Conservation (phyloP, 2,113 vertebrate species). For the Suncus etruscus region DNA sequence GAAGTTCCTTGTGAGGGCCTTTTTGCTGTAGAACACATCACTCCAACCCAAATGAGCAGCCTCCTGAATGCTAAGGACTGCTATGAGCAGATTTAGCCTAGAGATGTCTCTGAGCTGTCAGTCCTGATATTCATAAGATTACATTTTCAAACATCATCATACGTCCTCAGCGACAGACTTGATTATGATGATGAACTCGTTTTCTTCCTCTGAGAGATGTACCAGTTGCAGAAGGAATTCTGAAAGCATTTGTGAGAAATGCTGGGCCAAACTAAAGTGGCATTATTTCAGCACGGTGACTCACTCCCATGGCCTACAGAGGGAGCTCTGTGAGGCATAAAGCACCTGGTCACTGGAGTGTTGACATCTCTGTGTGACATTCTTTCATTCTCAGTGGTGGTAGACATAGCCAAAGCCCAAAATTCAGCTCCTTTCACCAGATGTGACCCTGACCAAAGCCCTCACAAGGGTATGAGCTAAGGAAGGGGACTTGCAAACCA, state of each 20-base stretch:
- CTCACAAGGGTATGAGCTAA: neutral
- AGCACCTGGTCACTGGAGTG: neutral
- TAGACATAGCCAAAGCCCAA: neutral
- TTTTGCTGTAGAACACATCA: conserved; percentile 71
- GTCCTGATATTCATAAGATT: conserved; percentile 87
- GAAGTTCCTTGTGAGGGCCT: conserved; percentile 77
- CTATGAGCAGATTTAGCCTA: conserved; percentile 86
- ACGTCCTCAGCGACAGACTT: conserved; percentile 85
- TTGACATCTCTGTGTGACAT: neutral
- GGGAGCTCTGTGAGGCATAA: neutral
- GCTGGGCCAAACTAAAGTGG: conserved; percentile 76
- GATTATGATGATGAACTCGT: conserved; percentile 87
- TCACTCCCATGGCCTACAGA: conserved; percentile 14
- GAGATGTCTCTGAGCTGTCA: conserved; percentile 86
- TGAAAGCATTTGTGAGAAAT: conserved; percentile 80
- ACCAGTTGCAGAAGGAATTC: conserved; percentile 85
- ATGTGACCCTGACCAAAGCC: neutral
- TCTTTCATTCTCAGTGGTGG: neutral
- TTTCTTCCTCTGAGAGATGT: conserved; percentile 88
- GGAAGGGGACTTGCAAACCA: neutral
- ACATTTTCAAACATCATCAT: conserved; percentile 88
- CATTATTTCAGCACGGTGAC: conserved; percentile 18
- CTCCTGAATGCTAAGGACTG: conserved; percentile 83
- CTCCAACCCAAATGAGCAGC: conserved; percentile 68
- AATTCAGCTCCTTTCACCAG: conserved; percentile 10